Evolutionary conservation across 2,797 vertebrate genomes (phyloP), one percentile per base, ranked within the genome.

Genomic region (Babyrousa celebensis): DNA sequence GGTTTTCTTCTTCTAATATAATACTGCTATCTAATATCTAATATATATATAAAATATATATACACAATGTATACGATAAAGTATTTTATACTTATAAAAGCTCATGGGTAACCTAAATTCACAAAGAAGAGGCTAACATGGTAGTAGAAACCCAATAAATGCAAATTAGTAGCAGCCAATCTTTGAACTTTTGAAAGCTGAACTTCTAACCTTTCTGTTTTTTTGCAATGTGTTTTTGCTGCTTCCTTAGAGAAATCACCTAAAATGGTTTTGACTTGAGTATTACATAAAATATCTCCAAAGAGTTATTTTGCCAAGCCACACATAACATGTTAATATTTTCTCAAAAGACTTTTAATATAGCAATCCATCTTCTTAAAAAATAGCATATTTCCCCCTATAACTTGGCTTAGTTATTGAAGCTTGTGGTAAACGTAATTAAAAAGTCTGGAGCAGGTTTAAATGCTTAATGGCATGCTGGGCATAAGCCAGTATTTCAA

Each of bases 201-300:
- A 68, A 89, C 86, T 85, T 48, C 68, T 96, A 92, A 94, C 63
- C 60, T 97, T 82, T 95, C 25, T 68, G 63, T 60, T 77, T 83
- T 83, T 85, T 83, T 92, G 15, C 18, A 85, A 16, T 70, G 75
- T 96, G 43, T 96, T 92, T 96, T 95, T 93, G 70, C 89, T 96
- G 14, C 68, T 96, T 93, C 94, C 84, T 96, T 91, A 89, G 67
- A 52, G 85, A 83, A 95, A 97, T 95, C 96, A 97, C 56, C 36
- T 86, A 97, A 96, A 97, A 94, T 93, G 85, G 56, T 96, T 97
- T 89, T 97, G 97, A 96, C 85, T 96, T 91, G 91, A 87, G 52
- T 83, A 92, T 95, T 97, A 94, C 60, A 96, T 94, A 95, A 97
- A 97, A 89, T 94, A 95, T 79, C 90, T 97, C 84, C 67, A 89